Percentiles rank a stretch among this genome's conserved stretches.
Conservation (phyloP, 2,113 vertebrate species). For the Sphaerodactylus townsendi region DNA sequence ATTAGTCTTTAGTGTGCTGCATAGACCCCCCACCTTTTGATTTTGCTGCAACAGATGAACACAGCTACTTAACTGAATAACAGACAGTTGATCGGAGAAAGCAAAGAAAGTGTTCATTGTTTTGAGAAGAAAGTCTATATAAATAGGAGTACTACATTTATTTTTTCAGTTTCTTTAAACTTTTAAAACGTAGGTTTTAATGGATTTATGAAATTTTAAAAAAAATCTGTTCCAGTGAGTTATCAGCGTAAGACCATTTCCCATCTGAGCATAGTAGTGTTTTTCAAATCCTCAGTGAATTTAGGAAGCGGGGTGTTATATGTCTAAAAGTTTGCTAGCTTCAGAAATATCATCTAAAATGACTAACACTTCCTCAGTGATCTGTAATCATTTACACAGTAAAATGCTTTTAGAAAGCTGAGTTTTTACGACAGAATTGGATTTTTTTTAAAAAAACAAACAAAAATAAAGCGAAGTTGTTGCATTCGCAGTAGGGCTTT, state of each 20-base stretch:
- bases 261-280: not conserved
- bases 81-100: not conserved
- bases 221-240: not conserved
- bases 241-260: not conserved
- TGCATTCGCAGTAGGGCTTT: constrained; percentile 25
- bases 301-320: constrained; percentile 11
- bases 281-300: constrained; percentile 1
- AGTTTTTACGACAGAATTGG: constrained; percentile 6
- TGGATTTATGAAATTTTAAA: not conserved
- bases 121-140: not conserved
- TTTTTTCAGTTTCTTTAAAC: constrained; percentile 18
- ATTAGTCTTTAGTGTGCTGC: too few relatives aligned
- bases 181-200: not conserved
- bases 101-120: not conserved
- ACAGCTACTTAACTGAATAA: too few relatives aligned
- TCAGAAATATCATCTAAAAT: constrained; percentile 13
- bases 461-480: constrained; percentile 27
- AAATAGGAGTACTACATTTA: not conserved
- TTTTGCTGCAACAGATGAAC: not conserved
- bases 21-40: not conserved
- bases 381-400: constrained; percentile 13
- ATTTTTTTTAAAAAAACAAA: not conserved
- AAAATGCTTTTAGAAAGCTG: constrained; percentile 7
- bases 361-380: constrained; percentile 1
- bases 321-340: constrained; percentile 4